These are phyloP conservation scores for Mylabris sibirica DNA, from an alignment of 2,888 invertebrate genomes.

Conservation along the genomic window DNA sequence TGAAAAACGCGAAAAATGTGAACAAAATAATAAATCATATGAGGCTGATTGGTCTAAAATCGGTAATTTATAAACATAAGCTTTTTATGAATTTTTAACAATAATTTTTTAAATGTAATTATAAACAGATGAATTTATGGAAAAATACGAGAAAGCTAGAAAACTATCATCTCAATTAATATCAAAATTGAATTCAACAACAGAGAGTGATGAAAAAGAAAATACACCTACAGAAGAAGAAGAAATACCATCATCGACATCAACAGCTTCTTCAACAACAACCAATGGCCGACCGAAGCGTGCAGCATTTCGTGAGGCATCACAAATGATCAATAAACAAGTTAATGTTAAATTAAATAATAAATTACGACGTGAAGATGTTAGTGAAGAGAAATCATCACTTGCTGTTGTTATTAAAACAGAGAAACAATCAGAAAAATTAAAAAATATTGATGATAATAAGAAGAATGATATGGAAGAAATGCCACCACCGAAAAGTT, in stretches of 20 bases:
- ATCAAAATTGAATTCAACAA: neutral
- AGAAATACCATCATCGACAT: constrained; percentile 9
- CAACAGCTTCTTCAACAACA: neutral
- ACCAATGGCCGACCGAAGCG: constrained; percentile 11
- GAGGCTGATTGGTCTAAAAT: too few species aligned
- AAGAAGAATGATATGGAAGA: constrained; percentile 22
- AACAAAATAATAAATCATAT: too few species aligned
- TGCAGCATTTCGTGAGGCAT: constrained; percentile 19
- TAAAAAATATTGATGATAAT: neutral
- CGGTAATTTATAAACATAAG: too few species aligned
- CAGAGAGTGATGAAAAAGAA: neutral
- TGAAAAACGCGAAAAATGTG: too few species aligned
- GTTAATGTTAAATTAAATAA: neutral
- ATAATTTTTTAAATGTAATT: too few species aligned
- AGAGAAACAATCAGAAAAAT: constrained; percentile 18
- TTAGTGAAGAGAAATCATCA: neutral
- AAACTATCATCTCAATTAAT: too few species aligned
- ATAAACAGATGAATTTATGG: too few species aligned
- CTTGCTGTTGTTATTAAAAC: constrained; percentile 9
- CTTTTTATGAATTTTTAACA: too few species aligned
- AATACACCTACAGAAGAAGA: neutral
- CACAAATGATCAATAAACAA: constrained; percentile 16
- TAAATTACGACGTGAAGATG: neutral
- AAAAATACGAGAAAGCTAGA: too few species aligned
- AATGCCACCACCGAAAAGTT: constrained; percentile 46